Evolutionary conservation across 2,113 vertebrate species (phyloP), one percentile per base, ranked within the genome.

Genomic region (Xenus cinereus): DNA sequence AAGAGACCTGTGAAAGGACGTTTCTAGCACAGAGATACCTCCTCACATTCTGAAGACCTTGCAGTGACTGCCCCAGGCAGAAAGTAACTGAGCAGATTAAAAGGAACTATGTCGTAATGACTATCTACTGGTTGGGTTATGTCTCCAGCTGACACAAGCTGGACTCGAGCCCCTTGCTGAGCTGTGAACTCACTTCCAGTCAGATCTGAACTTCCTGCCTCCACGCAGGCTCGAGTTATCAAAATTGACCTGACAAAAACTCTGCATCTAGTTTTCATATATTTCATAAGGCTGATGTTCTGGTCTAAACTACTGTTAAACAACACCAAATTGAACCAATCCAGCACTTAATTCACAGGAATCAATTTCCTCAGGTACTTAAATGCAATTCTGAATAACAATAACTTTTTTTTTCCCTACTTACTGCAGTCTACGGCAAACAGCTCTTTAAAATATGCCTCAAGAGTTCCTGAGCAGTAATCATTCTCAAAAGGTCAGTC

Each of bases 101-200:
- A 45, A 89, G 22, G 26, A 75, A 32, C 5, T 3, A 16, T 6
- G 2, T 30, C 19, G 5, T 14, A 30, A 16, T 0, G 2, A 32
- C 13, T 3, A 14, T 3, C 35, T 35, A 2, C 5, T 21, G 43
- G 12, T 6, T 35, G 39, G 26, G 13, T 78, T 23, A 28, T 2
- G 9, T 13, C 23, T 78, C 43, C 22, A 26, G 39, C 6, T 20
- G 54, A 62, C 60, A 27, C 6, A 19, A 66, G 39, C 26, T 10
- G 50, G 32, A 48, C 24, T 20, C 3, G 7, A 23, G 30, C 9
- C 22, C 24, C 10, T 1, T 1, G 15, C 14, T 0, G 0, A 30
- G 18, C 3, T 54, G 35, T 22, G 32, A 86, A 50, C 43, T 35
- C 66, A 2, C 24, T 41, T 39, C 12, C 23, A 11, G 17, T 41